Evolutionary conservation across 2,113 vertebrate genomes (phyloP).

Genomic region (Varanus komodoensis): DNA sequence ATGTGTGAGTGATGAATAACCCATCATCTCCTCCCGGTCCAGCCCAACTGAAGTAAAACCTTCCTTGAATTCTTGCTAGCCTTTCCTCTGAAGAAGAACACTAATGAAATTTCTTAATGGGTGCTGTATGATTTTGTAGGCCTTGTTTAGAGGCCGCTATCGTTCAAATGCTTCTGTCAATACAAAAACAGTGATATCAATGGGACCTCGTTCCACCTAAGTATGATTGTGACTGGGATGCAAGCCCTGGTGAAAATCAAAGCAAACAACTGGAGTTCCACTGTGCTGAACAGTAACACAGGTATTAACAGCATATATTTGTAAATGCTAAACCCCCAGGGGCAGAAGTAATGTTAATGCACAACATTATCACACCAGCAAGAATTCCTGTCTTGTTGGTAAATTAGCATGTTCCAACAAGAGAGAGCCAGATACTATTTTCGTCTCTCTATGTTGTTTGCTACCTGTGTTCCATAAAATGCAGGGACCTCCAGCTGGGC

Average conservation of each 20-base stretch:
- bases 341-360: fast-evolving
- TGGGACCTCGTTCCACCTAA: neutral
- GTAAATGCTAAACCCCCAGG: neutral
- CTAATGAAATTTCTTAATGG: neutral
- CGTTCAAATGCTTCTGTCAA: too few relatives aligned
- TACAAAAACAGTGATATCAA: neutral
- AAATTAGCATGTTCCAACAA: fast-evolving
- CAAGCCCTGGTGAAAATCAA: neutral
- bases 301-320: neutral
- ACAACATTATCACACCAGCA: fast-evolving
- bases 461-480: neutral
- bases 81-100: slow-evolving; percentile 22
- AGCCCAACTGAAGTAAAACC: neutral
- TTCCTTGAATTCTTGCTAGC: neutral
- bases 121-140: neutral
- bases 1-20: neutral
- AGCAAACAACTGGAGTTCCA: neutral
- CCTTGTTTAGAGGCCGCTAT: too few relatives aligned
- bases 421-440: fast-evolving
- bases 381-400: fast-evolving
- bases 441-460: fast-evolving
- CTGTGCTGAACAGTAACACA: neutral
- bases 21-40: neutral
- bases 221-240: neutral
- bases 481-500: fast-evolving